Evolutionary conservation across 2,888 invertebrate genomes (phyloP).

Genomic region (Callimorpha dominula): DNA sequence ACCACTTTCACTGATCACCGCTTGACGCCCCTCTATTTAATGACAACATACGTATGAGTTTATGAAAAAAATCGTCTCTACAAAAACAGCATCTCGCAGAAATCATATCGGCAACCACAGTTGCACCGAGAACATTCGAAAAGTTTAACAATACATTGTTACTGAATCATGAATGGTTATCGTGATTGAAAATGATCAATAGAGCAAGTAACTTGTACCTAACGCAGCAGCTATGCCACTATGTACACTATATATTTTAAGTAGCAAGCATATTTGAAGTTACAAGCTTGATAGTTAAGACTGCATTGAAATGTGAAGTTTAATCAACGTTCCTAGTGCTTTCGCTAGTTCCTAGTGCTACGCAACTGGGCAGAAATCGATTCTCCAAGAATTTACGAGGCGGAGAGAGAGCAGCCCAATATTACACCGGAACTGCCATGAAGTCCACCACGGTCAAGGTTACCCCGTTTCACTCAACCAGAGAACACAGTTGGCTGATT

Average conservation of each 20-base stretch:
- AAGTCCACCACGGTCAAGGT: constrained; percentile 78
- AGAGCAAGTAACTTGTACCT: constrained; percentile 1
- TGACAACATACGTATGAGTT: constrained; percentile 22
- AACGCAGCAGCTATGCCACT: neutral
- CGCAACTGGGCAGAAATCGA: constrained; percentile 62
- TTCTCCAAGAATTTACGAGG: constrained; percentile 58
- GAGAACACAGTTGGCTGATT: constrained; percentile 64
- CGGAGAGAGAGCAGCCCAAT: constrained; percentile 55
- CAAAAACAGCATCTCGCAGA: neutral
- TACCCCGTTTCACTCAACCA: constrained; percentile 62
- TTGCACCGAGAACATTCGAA: constrained; percentile 21
- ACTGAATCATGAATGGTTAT: constrained; percentile 23
- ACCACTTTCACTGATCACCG: constrained; percentile 73
- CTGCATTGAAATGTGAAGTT: neutral
- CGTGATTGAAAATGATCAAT: constrained; percentile 20
- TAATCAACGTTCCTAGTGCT: neutral
- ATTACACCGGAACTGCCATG: constrained; percentile 62
- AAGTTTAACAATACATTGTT: constrained; percentile 14
- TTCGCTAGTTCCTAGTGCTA: no score
- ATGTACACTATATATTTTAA: neutral
- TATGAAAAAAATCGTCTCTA: neutral
- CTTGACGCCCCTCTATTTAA: constrained; percentile 55
- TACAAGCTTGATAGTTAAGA: neutral
- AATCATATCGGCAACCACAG: neutral
- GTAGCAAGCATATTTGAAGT: neutral